These are phyloP conservation scores for Miltochrista miniata DNA, from an alignment of 2,888 invertebrate genomes.

Conservation along the genomic window DNA sequence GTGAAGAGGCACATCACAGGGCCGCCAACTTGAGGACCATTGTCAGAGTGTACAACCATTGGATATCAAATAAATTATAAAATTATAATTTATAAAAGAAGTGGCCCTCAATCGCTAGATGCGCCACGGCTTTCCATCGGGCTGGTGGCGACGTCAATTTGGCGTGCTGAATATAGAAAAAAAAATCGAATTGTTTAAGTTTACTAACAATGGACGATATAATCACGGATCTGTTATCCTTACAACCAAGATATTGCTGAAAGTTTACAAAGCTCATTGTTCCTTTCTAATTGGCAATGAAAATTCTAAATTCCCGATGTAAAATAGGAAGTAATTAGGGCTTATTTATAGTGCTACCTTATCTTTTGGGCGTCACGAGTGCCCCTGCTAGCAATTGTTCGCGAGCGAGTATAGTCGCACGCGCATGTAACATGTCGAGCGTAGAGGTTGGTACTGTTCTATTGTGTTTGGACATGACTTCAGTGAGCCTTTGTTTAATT, in stretches of 20 bases:
- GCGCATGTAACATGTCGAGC: conserved; percentile 24
- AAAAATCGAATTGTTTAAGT: background rate
- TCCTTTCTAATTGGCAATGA: conserved; percentile 53
- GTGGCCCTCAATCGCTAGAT: no score
- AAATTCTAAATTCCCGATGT: conserved; percentile 49
- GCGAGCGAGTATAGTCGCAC: conserved; percentile 29
- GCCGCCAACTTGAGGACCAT: no score
- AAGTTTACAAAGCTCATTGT: conserved; percentile 44
- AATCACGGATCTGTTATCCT: conserved; percentile 2
- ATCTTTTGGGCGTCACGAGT: conserved; percentile 65
- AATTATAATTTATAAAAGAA: no score
- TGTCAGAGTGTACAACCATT: no score
- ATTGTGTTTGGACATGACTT: conserved; percentile 25
- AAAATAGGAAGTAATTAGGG: conserved; percentile 75
- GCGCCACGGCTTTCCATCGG: no score
- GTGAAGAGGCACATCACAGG: no score
- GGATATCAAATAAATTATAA: no score
- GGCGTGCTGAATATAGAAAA: no score
- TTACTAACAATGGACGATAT: no score
- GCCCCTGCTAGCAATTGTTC: conserved; percentile 51
- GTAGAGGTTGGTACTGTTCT: conserved; percentile 11
- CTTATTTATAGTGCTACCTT: conserved; percentile 73
- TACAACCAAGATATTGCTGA: conserved; percentile 10
- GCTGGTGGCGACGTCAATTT: no score
- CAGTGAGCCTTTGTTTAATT: conserved; percentile 29